phyloP scores from a whole-genome alignment of 2,888 invertebrate species.

The Pachymerium ferrugineum region DNA sequence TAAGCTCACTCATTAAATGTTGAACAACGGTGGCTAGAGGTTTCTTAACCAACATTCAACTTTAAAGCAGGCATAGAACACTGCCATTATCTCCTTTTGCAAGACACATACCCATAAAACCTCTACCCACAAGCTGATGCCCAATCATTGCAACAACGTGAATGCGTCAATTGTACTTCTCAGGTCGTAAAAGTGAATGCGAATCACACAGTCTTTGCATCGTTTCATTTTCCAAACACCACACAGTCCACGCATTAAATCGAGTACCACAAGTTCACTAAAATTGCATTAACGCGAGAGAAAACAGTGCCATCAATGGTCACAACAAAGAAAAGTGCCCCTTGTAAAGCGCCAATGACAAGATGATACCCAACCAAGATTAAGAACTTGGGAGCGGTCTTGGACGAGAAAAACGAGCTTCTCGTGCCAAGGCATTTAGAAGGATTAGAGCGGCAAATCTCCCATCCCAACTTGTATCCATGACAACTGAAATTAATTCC shows the following conservation, averaged over 20 bases:
- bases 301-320: background rate
- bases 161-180: background rate
- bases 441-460: background rate
- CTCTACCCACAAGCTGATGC: conserved; percentile 1
- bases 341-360: conserved; percentile 23
- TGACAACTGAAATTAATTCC: conserved; percentile 21
- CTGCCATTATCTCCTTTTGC: background rate
- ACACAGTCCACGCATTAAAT: background rate
- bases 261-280: conserved; percentile 13
- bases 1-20: conserved; percentile 16
- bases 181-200: background rate
- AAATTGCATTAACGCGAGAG: background rate
- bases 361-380: conserved; percentile 3
- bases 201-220: background rate
- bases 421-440: conserved; percentile 4
- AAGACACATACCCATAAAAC: background rate
- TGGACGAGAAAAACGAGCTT: background rate
- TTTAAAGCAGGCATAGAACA: background rate
- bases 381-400: background rate
- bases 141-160: background rate
- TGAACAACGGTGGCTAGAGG: background rate
- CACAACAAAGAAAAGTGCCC: conserved; percentile 20
- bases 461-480: conserved; percentile 9
- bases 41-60: background rate
- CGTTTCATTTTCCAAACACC: background rate